These are phyloP conservation scores for Australoheros scitulus DNA, from an alignment of 2,113 vertebrate species.

Conservation along the genomic window DNA sequence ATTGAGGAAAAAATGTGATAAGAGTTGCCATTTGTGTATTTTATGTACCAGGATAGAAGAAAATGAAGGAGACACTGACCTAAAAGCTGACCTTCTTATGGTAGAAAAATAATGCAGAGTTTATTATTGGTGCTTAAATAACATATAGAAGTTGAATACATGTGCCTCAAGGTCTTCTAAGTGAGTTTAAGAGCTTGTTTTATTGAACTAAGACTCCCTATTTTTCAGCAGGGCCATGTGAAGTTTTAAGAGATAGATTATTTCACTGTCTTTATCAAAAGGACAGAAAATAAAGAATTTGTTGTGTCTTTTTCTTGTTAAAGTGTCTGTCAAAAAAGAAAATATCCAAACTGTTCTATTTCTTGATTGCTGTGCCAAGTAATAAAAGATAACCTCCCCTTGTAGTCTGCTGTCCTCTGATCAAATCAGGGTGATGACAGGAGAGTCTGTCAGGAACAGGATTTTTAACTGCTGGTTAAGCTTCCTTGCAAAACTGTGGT, in stretches of 20 bases:
- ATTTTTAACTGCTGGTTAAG: slow-evolving; percentile 20
- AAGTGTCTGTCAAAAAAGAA: background rate
- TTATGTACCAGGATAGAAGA: slow-evolving; percentile 3
- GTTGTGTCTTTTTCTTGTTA: background rate
- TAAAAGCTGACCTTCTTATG: background rate
- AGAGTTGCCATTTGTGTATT: slow-evolving; percentile 4
- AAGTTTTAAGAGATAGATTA: background rate
- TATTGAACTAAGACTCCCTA: background rate
- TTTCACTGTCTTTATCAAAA: background rate
- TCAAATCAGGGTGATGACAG: slow-evolving; percentile 18
- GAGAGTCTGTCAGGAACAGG: slow-evolving; percentile 9
- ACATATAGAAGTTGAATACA: background rate
- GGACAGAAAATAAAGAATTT: background rate
- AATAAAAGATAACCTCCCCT: background rate
- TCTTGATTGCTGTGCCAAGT: slow-evolving; percentile 2
- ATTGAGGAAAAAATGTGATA: background rate
- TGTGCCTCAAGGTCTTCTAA: background rate
- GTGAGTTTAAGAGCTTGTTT: background rate
- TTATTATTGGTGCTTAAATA: background rate
- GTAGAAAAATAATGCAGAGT: background rate
- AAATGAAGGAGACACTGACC: background rate
- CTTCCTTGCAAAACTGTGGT: background rate
- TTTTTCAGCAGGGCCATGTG: background rate
- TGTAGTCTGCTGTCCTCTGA: slow-evolving; percentile 17
- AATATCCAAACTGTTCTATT: background rate